Evolutionary conservation across 2,113 vertebrate species (phyloP).

Genomic region (Myotis lucifugus): DNA sequence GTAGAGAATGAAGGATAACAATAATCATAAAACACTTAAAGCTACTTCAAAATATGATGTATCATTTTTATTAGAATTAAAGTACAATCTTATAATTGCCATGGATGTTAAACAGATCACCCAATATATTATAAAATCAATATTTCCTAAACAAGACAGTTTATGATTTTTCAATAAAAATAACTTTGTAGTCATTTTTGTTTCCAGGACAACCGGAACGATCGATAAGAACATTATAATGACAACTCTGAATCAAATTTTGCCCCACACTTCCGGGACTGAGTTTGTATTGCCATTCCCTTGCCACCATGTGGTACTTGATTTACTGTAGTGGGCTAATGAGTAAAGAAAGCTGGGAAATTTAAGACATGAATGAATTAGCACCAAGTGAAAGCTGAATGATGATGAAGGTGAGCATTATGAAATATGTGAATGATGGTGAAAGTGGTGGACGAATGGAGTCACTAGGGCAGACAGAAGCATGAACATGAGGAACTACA

Average conservation of each 20-base stretch:
- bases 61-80: background rate
- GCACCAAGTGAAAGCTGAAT: background rate
- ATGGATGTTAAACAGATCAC: background rate
- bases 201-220: background rate
- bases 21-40: background rate
- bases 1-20: background rate
- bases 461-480: background rate
- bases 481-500: background rate
- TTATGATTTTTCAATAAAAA: background rate
- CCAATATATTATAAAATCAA: background rate
- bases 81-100: background rate
- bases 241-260: background rate
- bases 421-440: background rate
- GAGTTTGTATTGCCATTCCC: background rate
- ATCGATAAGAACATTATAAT: background rate
- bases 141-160: background rate
- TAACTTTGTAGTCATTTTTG: background rate
- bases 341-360: background rate
- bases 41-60: background rate
- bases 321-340: background rate
- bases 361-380: background rate
- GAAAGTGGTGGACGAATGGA: background rate
- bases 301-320: background rate
- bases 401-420: background rate
- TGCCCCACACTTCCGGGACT: background rate